A percentile compares a stretch with the other conserved stretches of the same genome.
Evolutionary conservation across 2,797 vertebrate species (phyloP).

Genomic region (Falco peregrinus): DNA sequence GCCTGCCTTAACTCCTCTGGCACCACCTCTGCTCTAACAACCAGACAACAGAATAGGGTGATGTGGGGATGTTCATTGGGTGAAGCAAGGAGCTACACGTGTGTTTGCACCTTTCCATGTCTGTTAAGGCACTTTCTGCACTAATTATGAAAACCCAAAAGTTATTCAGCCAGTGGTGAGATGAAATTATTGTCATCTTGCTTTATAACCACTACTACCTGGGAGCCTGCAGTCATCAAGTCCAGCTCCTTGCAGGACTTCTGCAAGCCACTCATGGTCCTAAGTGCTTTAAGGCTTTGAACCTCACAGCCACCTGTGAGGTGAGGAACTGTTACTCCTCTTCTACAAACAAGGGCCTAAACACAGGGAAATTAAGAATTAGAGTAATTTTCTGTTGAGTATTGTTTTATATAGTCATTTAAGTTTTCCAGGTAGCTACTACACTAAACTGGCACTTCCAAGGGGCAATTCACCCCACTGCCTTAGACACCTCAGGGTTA

Average conservation of each 20-base stretch:
- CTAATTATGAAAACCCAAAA: neutral
- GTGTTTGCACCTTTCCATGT: neutral
- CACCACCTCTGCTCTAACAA: neutral
- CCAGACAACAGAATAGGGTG: neutral
- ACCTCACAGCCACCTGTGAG: neutral
- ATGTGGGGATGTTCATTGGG: neutral
- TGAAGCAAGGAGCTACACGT: neutral
- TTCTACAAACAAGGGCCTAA: neutral
- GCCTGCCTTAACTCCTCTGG: slow-evolving; percentile 32
- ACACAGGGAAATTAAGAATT: neutral
- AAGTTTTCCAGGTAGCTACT: neutral
- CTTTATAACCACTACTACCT: neutral
- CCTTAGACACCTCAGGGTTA: neutral
- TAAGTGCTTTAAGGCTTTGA: neutral
- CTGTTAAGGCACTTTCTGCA: neutral
- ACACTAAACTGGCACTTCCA: neutral
- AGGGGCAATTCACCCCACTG: neutral
- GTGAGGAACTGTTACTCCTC: neutral
- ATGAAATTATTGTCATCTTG: neutral
- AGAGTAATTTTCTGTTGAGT: accelerated
- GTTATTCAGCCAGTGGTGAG: neutral
- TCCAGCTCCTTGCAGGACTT: neutral
- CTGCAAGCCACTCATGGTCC: accelerated
- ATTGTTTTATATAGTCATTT: neutral
- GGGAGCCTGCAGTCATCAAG: neutral